Conservation (phyloP, 1,140 invertebrate genomes). For the Papilio dardanus region DNA sequence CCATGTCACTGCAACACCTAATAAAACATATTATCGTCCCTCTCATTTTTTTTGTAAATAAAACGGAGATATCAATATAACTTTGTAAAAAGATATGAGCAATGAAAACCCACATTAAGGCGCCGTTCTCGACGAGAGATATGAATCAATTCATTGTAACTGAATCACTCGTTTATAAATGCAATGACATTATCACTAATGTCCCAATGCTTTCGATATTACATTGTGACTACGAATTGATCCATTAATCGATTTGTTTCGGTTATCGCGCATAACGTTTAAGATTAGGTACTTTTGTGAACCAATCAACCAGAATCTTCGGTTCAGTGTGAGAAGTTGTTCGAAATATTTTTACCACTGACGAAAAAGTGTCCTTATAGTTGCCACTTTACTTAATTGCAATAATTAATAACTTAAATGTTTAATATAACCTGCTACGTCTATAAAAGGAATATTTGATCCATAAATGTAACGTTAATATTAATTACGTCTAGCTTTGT, state of each 20-base stretch:
- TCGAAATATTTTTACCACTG: too few relatives aligned
- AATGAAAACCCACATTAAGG: background rate
- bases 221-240: background rate
- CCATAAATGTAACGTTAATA: too few relatives aligned
- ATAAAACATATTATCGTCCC: too few relatives aligned
- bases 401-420: too few relatives aligned
- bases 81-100: background rate
- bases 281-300: background rate
- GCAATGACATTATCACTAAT: background rate
- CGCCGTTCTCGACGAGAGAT: background rate
- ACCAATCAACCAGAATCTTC: too few relatives aligned
- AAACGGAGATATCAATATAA: background rate
- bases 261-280: background rate
- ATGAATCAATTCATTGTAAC: constrained; percentile 20
- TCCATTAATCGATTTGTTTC: background rate
- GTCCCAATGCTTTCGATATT: background rate
- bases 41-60: too few relatives aligned
- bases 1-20: too few relatives aligned
- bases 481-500: background rate
- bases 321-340: too few relatives aligned
- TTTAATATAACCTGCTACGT: too few relatives aligned
- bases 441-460: too few relatives aligned
- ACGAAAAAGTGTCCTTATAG: too few relatives aligned
- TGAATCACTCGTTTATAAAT: constrained; percentile 12
- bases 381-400: too few relatives aligned